Evolutionary conservation across 92 coral and sea anemone genomes (phyloP).

Genomic region (Parazoanthus swiftii): DNA sequence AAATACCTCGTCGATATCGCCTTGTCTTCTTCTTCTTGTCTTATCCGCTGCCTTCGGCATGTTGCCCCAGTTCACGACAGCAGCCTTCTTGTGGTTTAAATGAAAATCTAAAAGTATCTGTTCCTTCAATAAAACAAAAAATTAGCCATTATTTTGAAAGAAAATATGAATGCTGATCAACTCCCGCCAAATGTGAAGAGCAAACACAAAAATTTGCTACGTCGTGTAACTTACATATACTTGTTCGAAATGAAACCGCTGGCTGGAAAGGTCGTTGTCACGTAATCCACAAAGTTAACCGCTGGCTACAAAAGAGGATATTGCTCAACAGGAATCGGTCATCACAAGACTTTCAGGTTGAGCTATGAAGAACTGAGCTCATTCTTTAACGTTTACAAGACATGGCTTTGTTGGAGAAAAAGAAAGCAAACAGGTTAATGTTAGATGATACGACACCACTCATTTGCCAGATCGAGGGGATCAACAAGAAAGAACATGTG

Average conservation of each 20-base stretch:
- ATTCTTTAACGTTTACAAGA: background rate
- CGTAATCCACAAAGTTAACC: background rate
- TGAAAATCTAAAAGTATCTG: background rate
- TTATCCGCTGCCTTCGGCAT: slow-evolving; percentile 89
- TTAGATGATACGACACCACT: slow-evolving; percentile 87
- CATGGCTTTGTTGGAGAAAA: slow-evolving; percentile 72
- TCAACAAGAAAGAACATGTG: slow-evolving; percentile 90
- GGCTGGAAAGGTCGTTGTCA: background rate
- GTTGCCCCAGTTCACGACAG: background rate
- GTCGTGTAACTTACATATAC: background rate
- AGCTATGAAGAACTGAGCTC: background rate
- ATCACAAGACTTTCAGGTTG: slow-evolving; percentile 15
- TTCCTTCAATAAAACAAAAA: background rate
- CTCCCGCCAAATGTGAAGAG: slow-evolving; percentile 8
- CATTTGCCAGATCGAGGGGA: slow-evolving; percentile 85
- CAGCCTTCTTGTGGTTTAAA: background rate
- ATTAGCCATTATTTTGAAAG: background rate
- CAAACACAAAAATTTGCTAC: background rate
- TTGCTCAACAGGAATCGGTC: background rate
- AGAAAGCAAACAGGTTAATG: slow-evolving; percentile 33
- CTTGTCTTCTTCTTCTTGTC: slow-evolving; percentile 46
- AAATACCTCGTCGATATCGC: slow-evolving; percentile 58
- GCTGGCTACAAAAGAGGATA: background rate
- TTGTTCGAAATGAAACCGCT: background rate
- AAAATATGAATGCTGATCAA: too few relatives aligned